phyloP scores from a whole-genome alignment of 2,888 invertebrate species.

The Agrotis segetum region DNA sequence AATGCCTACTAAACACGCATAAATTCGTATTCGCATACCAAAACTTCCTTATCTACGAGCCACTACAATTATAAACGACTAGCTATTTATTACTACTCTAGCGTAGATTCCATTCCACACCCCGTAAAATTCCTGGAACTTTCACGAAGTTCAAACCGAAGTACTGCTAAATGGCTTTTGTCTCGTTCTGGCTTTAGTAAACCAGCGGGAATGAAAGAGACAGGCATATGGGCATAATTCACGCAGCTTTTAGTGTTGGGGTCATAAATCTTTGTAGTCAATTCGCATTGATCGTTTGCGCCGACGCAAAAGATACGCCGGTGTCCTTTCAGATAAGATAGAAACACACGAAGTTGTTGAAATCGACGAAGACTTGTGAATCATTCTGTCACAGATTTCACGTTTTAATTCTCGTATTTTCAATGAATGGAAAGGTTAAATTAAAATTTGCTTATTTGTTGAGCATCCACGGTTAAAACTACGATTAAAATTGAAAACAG shows the following conservation, averaged over 20 bases:
- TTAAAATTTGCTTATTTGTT: background rate
- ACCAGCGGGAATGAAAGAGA: conserved; percentile 67
- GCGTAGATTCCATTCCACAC: conserved; percentile 57
- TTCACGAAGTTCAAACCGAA: conserved; percentile 64
- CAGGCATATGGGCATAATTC: conserved; percentile 73
- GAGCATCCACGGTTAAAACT: too few species aligned
- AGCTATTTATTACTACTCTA: conserved; percentile 60
- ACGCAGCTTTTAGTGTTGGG: conserved; percentile 79
- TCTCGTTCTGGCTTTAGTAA: conserved; percentile 57
- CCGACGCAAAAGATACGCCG: conserved; percentile 77
- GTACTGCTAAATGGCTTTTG: conserved; percentile 52
- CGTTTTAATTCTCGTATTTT: conserved; percentile 8
- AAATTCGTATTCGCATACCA: conserved; percentile 48
- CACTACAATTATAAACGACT: conserved; percentile 55
- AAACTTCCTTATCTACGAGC: conserved; percentile 51
- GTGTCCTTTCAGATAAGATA: conserved; percentile 63
- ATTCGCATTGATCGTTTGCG: conserved; percentile 79
- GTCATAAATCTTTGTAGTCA: conserved; percentile 83
- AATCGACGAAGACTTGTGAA: conserved; percentile 32
- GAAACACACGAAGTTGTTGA: conserved; percentile 47
- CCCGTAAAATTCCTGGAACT: conserved; percentile 61
- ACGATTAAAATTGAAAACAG: background rate
- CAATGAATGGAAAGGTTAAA: background rate
- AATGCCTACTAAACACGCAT: too few species aligned
- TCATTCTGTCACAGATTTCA: conserved; percentile 27